Evolutionary conservation across 2,113 vertebrate genomes (phyloP).

Genomic region (Erythrocercus mccallii): DNA sequence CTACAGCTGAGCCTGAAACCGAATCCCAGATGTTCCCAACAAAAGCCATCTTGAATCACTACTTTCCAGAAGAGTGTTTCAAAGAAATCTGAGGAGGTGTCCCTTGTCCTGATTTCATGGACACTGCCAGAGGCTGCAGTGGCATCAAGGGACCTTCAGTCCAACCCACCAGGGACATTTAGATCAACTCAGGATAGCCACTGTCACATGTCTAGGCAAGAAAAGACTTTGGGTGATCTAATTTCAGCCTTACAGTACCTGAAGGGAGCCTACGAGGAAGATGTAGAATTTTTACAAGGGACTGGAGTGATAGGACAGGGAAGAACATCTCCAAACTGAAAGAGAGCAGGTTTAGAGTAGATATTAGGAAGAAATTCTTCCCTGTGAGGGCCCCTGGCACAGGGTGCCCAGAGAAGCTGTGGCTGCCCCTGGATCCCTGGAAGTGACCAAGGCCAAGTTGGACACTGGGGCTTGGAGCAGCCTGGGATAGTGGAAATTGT

Average conservation of each 20-base stretch:
- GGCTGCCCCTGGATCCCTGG: neutral
- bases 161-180: neutral
- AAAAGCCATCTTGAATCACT: neutral
- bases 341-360: neutral
- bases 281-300: neutral
- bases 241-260: neutral
- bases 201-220: accelerated
- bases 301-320: neutral
- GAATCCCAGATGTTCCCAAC: neutral
- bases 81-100: neutral
- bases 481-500: accelerated
- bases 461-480: accelerated
- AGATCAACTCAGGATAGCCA: neutral
- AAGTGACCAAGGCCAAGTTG: neutral
- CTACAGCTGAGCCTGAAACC: neutral
- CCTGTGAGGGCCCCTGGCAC: neutral
- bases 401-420: neutral
- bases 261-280: neutral
- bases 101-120: neutral
- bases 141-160: neutral
- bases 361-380: neutral
- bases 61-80: neutral
- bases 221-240: neutral
- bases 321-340: neutral
- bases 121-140: neutral